These are phyloP conservation scores for Paracanthobrama guichenoti DNA, from an alignment of 2,113 vertebrate genomes.

Conservation along the genomic window DNA sequence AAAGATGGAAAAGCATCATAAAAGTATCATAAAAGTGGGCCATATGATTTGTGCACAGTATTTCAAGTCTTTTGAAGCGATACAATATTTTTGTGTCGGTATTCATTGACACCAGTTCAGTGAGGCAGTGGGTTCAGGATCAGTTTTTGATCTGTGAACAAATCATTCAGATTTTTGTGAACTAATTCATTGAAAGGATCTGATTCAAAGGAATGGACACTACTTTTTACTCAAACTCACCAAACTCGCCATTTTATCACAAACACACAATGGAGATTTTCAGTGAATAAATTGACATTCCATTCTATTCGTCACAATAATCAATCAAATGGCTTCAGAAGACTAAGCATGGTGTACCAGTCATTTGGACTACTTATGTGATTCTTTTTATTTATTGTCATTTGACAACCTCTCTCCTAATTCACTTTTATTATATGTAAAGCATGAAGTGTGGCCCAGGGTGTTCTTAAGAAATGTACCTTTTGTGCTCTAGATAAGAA, in stretches of 20 bases:
- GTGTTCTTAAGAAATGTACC: not conserved
- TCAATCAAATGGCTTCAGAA: not conserved
- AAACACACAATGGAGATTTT: not conserved
- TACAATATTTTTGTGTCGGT: not conserved
- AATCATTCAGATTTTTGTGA: not conserved
- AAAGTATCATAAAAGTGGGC: not conserved
- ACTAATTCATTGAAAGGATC: not conserved
- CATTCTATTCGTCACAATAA: not conserved
- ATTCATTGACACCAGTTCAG: not conserved
- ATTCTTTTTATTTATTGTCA: not conserved
- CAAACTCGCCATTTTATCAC: not conserved
- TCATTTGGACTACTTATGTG: not conserved
- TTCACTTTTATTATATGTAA: not conserved
- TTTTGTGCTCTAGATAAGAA: not conserved
- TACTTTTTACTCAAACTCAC: not conserved
- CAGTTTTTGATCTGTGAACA: not conserved
- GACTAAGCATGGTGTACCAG: not conserved
- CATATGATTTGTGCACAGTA: not conserved
- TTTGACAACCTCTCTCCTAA: not conserved
- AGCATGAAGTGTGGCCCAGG: not conserved
- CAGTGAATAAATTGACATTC: not conserved
- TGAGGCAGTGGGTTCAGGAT: not conserved
- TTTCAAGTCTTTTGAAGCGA: slow-evolving; percentile 17
- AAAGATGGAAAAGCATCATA: slow-evolving; percentile 11
- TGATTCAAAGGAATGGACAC: not conserved